phyloP scores from a whole-genome alignment of 1,140 invertebrate species.

The Temnothorax nylanderi region DNA sequence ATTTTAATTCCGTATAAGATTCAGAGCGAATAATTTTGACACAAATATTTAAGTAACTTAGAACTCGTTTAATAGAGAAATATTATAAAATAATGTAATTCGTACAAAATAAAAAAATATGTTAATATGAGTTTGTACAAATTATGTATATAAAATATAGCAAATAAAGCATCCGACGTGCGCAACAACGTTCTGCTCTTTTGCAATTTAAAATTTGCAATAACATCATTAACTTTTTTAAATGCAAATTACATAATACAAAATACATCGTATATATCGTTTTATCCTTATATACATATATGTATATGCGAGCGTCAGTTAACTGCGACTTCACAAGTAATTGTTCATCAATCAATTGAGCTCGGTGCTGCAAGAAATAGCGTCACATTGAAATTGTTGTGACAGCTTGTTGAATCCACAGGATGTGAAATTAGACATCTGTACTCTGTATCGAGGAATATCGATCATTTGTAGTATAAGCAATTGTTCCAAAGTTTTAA shows the following conservation, averaged over 20 bases:
- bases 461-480: slow-evolving; percentile 16
- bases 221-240: slow-evolving; percentile 16
- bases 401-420: neutral
- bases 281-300: neutral
- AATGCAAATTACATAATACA: neutral
- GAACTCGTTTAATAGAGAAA: neutral
- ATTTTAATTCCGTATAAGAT: neutral
- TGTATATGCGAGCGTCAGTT: neutral
- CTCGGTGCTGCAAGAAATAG: neutral
- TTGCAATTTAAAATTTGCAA: neutral
- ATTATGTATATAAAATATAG: neutral
- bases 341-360: slow-evolving; percentile 55
- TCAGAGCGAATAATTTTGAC: neutral
- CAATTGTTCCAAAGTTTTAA: slow-evolving; percentile 16
- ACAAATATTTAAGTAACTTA: neutral
- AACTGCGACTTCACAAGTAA: slow-evolving; percentile 40
- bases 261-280: neutral
- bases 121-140: neutral
- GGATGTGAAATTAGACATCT: neutral
- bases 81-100: neutral
- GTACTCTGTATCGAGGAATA: slow-evolving; percentile 1
- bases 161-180: neutral
- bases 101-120: neutral
- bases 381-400: slow-evolving; percentile 7
- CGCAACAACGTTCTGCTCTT: neutral